Evolutionary conservation across 2,797 vertebrate species (phyloP), one percentile per base, ranked within the genome.

Genomic region (Arnoldichthys spilopterus): DNA sequence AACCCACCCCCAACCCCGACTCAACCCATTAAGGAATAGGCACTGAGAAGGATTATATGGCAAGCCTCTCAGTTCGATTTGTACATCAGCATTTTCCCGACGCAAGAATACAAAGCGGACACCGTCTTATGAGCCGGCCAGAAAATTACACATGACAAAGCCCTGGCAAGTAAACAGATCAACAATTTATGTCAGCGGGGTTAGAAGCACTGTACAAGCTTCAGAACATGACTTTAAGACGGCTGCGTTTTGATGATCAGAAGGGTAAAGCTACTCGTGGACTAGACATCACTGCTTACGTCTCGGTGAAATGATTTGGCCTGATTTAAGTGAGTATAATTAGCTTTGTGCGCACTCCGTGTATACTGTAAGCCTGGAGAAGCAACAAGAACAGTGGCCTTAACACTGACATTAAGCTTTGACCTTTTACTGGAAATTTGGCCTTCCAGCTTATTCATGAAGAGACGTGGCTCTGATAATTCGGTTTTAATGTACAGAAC

Each of bases 31-130:
- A 86, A 86, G 88, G 90, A 87, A 92, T 89, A 91, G 92, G 90
- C 93, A 89, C 90, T 84, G 88, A 87, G 86, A 88, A 87, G 90
- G 93, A 94, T 94, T 93, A 94, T 90, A 83, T 86, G 89, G 89
- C 90, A 93, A 92, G 93, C 92, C 84, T 93, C 93, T 94, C 93
- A 92, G 67, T 93, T 91, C 90, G 90, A 93, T 94, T 94, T 94
- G 91, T 93, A 92, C 92, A 91, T 93, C 93, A 94, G 93, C 90
- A 92, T 94, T 92, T 92, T 71, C 3, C 73, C 76, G 80, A 87
- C 86, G 79, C 84, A 81, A 75, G 56, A 37, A 58, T 87, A 86
- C 85, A 86, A 84, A 89, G 88, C 86, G 28, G 76, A 70, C 37
- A 47, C 62, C 88, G 86, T 90, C 87, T 89, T 89, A 89, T 89